Evolutionary conservation across 2,113 vertebrate species (phyloP).

Genomic region (Sigmodon hispidus): DNA sequence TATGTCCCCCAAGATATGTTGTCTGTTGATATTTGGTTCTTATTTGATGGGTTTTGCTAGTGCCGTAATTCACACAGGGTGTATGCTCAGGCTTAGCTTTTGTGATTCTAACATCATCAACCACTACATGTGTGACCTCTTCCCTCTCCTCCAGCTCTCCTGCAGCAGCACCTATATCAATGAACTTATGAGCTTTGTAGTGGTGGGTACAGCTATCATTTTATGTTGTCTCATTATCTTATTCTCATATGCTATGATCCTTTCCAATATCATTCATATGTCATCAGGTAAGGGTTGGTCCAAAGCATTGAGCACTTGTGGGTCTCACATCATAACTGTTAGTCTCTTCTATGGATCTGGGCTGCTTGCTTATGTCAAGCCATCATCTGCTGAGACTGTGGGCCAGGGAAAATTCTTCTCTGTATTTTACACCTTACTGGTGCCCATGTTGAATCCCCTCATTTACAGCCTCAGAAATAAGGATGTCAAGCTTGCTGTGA

Average conservation of each 20-base stretch:
- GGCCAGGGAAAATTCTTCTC: background rate
- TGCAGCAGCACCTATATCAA: slow-evolving; percentile 34
- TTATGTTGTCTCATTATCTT: slow-evolving; percentile 43
- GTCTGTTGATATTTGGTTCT: background rate
- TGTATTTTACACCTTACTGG: background rate
- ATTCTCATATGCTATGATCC: slow-evolving; percentile 72
- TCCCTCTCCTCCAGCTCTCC: slow-evolving; percentile 72
- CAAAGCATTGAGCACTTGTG: background rate
- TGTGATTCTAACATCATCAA: slow-evolving; percentile 31
- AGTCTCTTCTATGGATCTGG: background rate
- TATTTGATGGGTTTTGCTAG: slow-evolving; percentile 23
- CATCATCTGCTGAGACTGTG: background rate
- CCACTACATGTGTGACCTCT: slow-evolving; percentile 60
- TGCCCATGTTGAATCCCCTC: slow-evolving; percentile 1
- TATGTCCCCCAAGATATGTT: slow-evolving; percentile 20
- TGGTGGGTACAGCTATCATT: slow-evolving; percentile 6
- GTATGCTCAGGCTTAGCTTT: slow-evolving; percentile 27
- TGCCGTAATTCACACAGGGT: background rate
- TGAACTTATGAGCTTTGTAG: slow-evolving; percentile 19
- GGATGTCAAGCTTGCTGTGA: slow-evolving; percentile 57
- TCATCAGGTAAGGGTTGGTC: background rate
- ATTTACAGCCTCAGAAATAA: slow-evolving; percentile 70
- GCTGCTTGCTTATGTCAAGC: background rate
- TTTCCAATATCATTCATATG: slow-evolving; percentile 61
- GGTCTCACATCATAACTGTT: background rate